These are phyloP conservation scores for Portevinia maculata DNA, from an alignment of 2,888 invertebrate species.

Conservation along the genomic window DNA sequence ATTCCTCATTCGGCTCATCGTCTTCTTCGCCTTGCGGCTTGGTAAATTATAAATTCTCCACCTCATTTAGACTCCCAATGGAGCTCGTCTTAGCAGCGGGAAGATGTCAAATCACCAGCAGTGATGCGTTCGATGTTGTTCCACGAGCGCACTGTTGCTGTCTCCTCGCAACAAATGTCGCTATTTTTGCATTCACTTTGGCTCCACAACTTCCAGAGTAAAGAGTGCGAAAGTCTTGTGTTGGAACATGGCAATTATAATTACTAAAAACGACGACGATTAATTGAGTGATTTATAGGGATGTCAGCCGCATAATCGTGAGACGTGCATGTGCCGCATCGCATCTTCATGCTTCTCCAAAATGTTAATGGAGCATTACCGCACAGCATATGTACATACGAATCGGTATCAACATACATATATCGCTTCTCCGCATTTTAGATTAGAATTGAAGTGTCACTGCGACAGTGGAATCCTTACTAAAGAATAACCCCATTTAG, in stretches of 20 bases:
- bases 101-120: slow-evolving; percentile 72
- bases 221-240: slow-evolving; percentile 70
- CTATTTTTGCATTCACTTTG: slow-evolving; percentile 72
- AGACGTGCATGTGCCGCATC: slow-evolving; percentile 66
- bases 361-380: slow-evolving; percentile 66
- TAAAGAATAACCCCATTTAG: slow-evolving; percentile 38
- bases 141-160: slow-evolving; percentile 50
- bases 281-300: slow-evolving; percentile 75
- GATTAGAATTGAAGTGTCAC: slow-evolving; percentile 67
- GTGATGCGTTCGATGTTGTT: slow-evolving; percentile 69
- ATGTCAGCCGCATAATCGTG: slow-evolving; percentile 70
- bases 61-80: slow-evolving; percentile 70
- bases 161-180: slow-evolving; percentile 53
- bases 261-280: slow-evolving; percentile 75
- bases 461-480: slow-evolving; percentile 36
- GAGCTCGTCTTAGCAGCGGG: slow-evolving; percentile 68
- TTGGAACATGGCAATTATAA: slow-evolving; percentile 74
- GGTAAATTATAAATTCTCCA: slow-evolving; percentile 65
- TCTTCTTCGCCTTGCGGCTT: slow-evolving; percentile 18
- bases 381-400: slow-evolving; percentile 9
- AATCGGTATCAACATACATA: neutral
- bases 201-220: slow-evolving; percentile 28
- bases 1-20: slow-evolving; percentile 44
- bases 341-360: slow-evolving; percentile 64
- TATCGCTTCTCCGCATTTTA: slow-evolving; percentile 25